These are phyloP conservation scores for Halcyon smyrnensis DNA, from an alignment of 2,797 vertebrate genomes.

Conservation along the genomic window DNA sequence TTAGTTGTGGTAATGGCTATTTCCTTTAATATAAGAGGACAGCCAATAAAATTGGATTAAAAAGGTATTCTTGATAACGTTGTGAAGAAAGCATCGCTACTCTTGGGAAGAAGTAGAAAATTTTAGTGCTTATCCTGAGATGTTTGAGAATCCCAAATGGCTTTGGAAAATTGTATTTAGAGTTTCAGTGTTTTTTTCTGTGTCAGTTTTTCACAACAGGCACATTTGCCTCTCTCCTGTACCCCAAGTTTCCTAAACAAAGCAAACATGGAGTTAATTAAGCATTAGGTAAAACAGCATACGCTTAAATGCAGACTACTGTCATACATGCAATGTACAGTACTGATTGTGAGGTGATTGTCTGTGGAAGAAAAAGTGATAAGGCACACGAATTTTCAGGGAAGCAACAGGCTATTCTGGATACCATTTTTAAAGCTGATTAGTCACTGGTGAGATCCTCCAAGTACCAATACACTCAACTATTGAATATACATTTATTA, in stretches of 20 bases:
- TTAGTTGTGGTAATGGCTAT: neutral
- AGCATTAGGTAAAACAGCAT: neutral
- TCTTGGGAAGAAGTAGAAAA: neutral
- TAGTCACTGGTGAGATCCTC: neutral
- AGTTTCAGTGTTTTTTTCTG: neutral
- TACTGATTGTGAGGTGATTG: neutral
- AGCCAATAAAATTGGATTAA: neutral
- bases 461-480: neutral
- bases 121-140: neutral
- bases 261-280: neutral
- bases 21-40: neutral
- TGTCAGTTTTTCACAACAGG: neutral
- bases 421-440: neutral
- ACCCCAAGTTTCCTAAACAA: neutral
- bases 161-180: slow-evolving; percentile 19
- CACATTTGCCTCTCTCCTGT: neutral
- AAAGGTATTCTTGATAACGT: neutral
- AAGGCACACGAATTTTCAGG: neutral
- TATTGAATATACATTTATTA: neutral
- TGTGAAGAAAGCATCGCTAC: neutral
- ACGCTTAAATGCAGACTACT: neutral
- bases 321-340: neutral
- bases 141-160: neutral
- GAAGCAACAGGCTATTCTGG: neutral
- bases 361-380: neutral